Base-by-base conservation (phyloP, 2,797 vertebrate genomes). In the Falco biarmicus region DNA sequence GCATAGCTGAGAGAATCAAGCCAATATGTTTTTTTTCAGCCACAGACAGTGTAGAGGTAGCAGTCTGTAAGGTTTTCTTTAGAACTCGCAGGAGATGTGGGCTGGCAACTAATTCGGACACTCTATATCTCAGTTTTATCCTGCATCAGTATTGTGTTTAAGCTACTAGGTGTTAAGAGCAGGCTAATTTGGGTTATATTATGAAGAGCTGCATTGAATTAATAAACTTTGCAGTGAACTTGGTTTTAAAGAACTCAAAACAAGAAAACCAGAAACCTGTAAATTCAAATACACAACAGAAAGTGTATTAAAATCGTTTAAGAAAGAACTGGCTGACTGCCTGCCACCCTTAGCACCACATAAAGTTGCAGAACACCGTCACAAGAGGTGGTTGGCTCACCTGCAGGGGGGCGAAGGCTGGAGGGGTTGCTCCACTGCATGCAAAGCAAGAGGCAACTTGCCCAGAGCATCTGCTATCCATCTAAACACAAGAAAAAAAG, bases 331-430 rank as follows among this genome's bases (percentile, higher is more conserved):
- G 61, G 43, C 24, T 47, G 19, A 28, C 75, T 15, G 11, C 8
- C 15, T 15, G 11, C 8, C 15, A 64, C 17, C 43, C 34, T 45
- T 47, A 57, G 22, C 9, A 41, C 18, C 21, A 32, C 24, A 5
- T 18, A 47, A 9, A 1, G 1, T 18, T 54, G 20, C 54, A 85
- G 29, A 50, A 8, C 18, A 43, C 12, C 2, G 0, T 59, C 15
- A 24, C 22, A 39, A 51, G 63, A 56, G 32, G 32, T 28, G 39
- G 68, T 5, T 47, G 26, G 11, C 53, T 45, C 41, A 73, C n/a
- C 59, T 94, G 51, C 56, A 89, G 81, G 41, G 80, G 57, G 28
- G 5, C 12, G 73, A 64, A 53, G 9, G 18, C 47, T 65, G 47
- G 8, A 43, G 21, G 7, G 5, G 1, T 18, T 73, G 15, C 50